These are phyloP conservation scores for Jacana jacana DNA, from an alignment of 2,113 vertebrate species.

Conservation along the genomic window DNA sequence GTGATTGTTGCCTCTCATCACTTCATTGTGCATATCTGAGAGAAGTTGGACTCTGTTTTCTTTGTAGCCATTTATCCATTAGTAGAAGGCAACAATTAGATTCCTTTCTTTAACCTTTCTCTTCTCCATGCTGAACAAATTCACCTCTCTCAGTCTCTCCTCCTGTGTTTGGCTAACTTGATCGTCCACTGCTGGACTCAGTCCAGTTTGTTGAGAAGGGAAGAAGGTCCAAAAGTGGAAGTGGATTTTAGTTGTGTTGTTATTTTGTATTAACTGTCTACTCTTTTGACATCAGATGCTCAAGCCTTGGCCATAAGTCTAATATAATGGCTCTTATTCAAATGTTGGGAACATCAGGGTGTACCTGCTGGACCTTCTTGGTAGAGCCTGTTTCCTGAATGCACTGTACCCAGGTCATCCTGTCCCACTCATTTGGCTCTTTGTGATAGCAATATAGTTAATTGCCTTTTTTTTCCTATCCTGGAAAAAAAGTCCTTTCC, in stretches of 20 bases:
- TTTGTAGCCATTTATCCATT: not conserved
- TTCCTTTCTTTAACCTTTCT: not conserved
- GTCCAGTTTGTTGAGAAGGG: not conserved
- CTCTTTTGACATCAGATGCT: not conserved
- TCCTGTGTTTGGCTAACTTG: rapidly evolving
- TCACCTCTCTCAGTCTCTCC: not conserved
- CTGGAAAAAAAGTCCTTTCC: too few species aligned
- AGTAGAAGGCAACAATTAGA: not conserved
- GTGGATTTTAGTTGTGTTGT: not conserved
- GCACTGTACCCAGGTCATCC: not conserved
- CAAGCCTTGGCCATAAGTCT: not conserved
- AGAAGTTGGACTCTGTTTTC: not conserved
- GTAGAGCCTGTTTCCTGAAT: not conserved
- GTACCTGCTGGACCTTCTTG: not conserved
- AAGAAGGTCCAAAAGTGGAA: not conserved
- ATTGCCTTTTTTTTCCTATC: not conserved
- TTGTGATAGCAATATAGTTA: not conserved
- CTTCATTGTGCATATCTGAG: not conserved
- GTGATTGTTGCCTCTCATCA: not conserved
- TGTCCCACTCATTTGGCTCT: not conserved
- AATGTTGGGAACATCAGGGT: not conserved
- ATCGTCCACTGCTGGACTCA: not conserved
- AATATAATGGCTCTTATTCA: not conserved
- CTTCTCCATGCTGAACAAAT: not conserved
- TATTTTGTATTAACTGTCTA: not conserved